phyloP scores from a whole-genome alignment of 2,888 invertebrate species.

The Reticulitermes lucifugus region DNA sequence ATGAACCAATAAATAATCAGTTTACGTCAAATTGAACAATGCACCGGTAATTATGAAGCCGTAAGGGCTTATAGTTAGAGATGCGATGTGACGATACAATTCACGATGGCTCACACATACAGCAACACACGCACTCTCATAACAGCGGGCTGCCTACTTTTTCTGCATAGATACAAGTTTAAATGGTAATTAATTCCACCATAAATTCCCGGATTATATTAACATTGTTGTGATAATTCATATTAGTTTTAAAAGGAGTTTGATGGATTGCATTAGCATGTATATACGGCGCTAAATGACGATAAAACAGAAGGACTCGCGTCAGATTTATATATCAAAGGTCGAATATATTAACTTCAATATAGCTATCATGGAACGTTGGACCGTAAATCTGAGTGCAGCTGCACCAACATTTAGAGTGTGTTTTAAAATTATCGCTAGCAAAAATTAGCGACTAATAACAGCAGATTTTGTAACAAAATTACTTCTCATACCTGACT shows the following conservation, averaged over 20 bases:
- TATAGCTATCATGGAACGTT: slow-evolving; percentile 27
- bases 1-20: slow-evolving; percentile 51
- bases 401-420: background rate
- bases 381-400: background rate
- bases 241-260: slow-evolving; percentile 34
- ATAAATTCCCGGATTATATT: slow-evolving; percentile 40
- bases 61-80: slow-evolving; percentile 36
- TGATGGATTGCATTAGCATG: slow-evolving; percentile 34
- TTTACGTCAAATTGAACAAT: slow-evolving; percentile 52
- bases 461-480: no score
- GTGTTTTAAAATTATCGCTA: no score
- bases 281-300: background rate
- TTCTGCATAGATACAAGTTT: slow-evolving; percentile 38
- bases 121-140: background rate
- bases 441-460: no score
- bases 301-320: slow-evolving; percentile 31
- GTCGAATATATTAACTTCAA: slow-evolving; percentile 42
- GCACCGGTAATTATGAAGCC: slow-evolving; percentile 50
- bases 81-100: slow-evolving; percentile 33
- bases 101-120: slow-evolving; percentile 34
- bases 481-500: no score
- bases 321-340: slow-evolving; percentile 41
- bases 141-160: slow-evolving; percentile 23
- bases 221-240: slow-evolving; percentile 42
- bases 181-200: slow-evolving; percentile 41